Evolutionary conservation across 2,113 vertebrate genomes (phyloP).

Genomic region (Cryptotis parvus): DNA sequence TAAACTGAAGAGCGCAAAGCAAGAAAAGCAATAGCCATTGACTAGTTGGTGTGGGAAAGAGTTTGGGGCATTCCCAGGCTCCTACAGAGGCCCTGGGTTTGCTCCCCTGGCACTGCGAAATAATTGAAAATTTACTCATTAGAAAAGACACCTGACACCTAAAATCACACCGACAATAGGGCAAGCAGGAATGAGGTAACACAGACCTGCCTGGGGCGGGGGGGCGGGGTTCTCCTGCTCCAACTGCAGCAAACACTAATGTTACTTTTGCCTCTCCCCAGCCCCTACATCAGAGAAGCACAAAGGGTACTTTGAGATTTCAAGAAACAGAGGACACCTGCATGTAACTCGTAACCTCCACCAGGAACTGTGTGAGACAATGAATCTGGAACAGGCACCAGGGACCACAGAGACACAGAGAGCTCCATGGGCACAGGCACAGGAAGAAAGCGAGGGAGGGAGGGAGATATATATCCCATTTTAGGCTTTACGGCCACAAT

Average conservation of each 20-base stretch:
- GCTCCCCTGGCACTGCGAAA: too few species aligned
- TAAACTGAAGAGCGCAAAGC: neutral
- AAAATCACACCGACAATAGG: neutral
- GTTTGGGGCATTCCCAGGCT: neutral
- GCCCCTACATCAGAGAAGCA: neutral
- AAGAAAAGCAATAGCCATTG: neutral
- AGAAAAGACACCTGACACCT: neutral
- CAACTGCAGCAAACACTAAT: neutral
- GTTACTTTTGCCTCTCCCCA: neutral
- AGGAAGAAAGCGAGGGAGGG: neutral
- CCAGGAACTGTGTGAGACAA: neutral
- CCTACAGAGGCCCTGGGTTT: neutral
- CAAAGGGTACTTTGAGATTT: neutral
- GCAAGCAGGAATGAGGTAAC: too few species aligned
- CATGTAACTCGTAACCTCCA: neutral
- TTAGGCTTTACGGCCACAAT: too few species aligned
- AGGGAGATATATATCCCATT: neutral
- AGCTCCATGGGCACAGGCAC: too few species aligned
- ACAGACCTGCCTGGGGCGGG: too few species aligned
- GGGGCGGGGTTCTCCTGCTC: too few species aligned
- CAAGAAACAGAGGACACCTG: neutral
- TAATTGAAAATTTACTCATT: neutral
- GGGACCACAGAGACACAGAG: neutral
- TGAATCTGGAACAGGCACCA: neutral
- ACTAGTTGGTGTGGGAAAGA: neutral